These are phyloP conservation scores for Tympanuchus pallidicinctus DNA, from an alignment of 2,113 vertebrate genomes.

Conservation along the genomic window DNA sequence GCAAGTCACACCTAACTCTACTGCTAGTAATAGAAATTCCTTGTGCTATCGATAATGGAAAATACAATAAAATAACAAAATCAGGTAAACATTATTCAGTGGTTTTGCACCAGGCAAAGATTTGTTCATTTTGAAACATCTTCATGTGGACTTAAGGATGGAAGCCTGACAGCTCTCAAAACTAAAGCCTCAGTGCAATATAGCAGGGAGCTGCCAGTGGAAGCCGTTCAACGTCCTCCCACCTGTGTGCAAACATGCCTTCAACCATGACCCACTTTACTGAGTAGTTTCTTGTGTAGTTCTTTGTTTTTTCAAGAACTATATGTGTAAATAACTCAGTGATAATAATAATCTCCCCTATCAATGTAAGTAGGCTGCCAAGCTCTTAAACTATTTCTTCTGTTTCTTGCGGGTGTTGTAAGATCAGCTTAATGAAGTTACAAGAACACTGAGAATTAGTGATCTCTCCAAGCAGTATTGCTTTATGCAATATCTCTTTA, in stretches of 20 bases:
- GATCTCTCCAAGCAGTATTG: neutral
- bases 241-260: neutral
- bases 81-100: neutral
- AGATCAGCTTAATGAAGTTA: neutral
- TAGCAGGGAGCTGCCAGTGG: neutral
- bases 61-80: neutral
- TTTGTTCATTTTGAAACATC: neutral
- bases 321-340: neutral
- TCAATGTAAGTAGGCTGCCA: neutral
- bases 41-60: neutral
- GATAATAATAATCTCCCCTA: neutral
- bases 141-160: neutral
- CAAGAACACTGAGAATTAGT: neutral
- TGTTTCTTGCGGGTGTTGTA: neutral
- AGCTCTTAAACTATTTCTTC: neutral
- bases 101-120: neutral
- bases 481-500: neutral
- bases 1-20: neutral
- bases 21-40: neutral
- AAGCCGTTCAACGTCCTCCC: neutral
- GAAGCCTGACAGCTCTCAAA: neutral
- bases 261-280: neutral
- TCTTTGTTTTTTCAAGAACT: neutral
- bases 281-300: neutral
- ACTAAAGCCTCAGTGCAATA: neutral